phyloP scores from a whole-genome alignment of 2,888 invertebrate species.

The Campoletis raptor region DNA sequence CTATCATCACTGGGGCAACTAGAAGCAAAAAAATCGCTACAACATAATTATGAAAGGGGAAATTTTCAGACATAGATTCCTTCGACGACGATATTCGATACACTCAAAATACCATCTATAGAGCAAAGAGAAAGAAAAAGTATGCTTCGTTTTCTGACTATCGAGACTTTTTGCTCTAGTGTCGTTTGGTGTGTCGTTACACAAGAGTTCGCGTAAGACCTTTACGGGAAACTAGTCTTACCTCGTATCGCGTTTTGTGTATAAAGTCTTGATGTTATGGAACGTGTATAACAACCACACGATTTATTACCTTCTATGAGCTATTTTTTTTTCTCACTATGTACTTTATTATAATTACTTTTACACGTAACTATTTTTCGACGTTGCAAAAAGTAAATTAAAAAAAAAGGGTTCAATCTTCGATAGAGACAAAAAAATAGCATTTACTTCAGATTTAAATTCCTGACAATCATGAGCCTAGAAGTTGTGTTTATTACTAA shows the following conservation, averaged over 20 bases:
- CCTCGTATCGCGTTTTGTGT: constrained; percentile 51
- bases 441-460: too few species aligned
- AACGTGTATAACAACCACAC: not conserved
- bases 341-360: constrained; percentile 3
- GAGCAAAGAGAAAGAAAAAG: constrained; percentile 77
- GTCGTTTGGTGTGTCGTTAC: constrained; percentile 74
- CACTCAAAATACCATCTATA: constrained; percentile 66
- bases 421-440: too few species aligned
- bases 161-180: constrained; percentile 41
- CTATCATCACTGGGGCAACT: not conserved
- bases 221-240: constrained; percentile 82
- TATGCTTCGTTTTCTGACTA: constrained; percentile 42
- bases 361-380: constrained; percentile 6
- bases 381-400: not conserved
- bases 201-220: constrained; percentile 80
- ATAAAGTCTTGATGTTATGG: constrained; percentile 23
- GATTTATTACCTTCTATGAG: constrained; percentile 58
- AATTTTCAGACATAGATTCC: constrained; percentile 7
- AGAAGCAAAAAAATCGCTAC: not conserved
- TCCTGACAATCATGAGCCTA: too few species aligned
- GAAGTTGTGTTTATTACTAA: too few species aligned
- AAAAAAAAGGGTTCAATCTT: not conserved
- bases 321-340: constrained; percentile 18
- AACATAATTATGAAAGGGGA: not conserved
- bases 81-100: not conserved